A percentile compares a stretch with the other conserved stretches of the same genome.
phyloP scores from a whole-genome alignment of 2,888 invertebrate species.

The Apamea sordens region DNA sequence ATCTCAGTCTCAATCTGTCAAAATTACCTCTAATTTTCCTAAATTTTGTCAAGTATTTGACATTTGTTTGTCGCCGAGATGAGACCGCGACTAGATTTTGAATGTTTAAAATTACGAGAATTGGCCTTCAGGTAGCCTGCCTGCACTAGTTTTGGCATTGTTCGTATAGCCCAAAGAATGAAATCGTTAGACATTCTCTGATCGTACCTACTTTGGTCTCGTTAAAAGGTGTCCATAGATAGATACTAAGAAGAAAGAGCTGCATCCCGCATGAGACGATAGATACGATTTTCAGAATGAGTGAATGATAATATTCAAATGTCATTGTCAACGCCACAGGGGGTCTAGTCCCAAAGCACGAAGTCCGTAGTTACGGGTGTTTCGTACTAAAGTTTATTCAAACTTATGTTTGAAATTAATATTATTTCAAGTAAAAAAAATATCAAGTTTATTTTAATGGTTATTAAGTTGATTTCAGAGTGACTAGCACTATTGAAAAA shows the following conservation, averaged over 20 bases:
- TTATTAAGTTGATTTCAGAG: too few species aligned
- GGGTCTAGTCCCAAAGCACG: background rate
- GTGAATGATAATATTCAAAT: background rate
- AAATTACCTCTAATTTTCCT: too few species aligned
- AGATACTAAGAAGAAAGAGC: background rate
- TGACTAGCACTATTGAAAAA: too few species aligned
- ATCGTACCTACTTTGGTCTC: background rate
- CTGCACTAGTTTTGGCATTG: background rate
- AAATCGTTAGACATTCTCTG: background rate
- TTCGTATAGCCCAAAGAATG: background rate
- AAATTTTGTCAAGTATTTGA: too few species aligned
- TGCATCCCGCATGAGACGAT: background rate
- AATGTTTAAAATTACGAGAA: too few species aligned
- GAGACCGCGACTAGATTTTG: too few species aligned
- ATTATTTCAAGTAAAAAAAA: too few species aligned
- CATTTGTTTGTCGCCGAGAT: too few species aligned
- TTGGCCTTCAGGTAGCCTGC: background rate
- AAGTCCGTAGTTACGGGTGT: background rate
- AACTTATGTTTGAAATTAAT: too few species aligned
- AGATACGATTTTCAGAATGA: background rate
- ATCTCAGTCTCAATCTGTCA: too few species aligned
- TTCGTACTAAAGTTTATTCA: too few species aligned
- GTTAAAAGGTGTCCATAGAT: background rate
- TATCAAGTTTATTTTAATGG: too few species aligned
- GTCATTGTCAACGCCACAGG: background rate